phyloP scores from a whole-genome alignment of 2,113 vertebrate species.

The Amia ocellicauda region DNA sequence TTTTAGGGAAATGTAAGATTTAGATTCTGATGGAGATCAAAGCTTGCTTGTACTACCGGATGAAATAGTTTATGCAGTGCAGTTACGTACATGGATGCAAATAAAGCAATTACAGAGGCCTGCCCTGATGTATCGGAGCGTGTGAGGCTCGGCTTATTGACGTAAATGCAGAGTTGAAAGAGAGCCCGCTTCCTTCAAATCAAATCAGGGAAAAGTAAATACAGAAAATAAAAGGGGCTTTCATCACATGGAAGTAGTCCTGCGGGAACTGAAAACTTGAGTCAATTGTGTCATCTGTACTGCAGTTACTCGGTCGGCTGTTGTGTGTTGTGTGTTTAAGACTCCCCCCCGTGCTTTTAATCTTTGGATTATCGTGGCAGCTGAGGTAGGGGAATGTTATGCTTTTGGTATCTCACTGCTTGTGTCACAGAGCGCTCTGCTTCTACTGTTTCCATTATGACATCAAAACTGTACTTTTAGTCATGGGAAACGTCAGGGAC shows the following conservation, averaged over 20 bases:
- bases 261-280: constrained; percentile 10
- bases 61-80: too few relatives aligned
- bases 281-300: constrained; percentile 10
- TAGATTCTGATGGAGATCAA: too few relatives aligned
- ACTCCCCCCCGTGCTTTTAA: constrained; percentile 19
- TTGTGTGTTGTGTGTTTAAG: constrained; percentile 15
- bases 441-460: too few relatives aligned
- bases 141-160: too few relatives aligned
- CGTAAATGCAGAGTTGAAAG: neutral
- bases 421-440: constrained; percentile 18
- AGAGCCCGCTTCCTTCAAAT: constrained; percentile 8
- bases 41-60: too few relatives aligned
- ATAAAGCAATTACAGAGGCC: neutral
- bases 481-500: too few relatives aligned
- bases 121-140: constrained; percentile 4
- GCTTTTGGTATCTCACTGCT: constrained; percentile 14
- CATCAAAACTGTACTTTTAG: too few relatives aligned
- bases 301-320: constrained; percentile 17
- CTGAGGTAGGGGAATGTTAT: too few relatives aligned
- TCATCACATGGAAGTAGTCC: constrained; percentile 22
- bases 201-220: constrained; percentile 19
- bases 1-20: too few relatives aligned
- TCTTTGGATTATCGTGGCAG: too few relatives aligned
- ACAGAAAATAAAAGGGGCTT: constrained; percentile 24
- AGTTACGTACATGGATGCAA: too few relatives aligned